Evolutionary conservation across 30 jellyfish, hydroid and myxozoan genomes (phyloP).

Genomic region (Aurelia sp.): DNA sequence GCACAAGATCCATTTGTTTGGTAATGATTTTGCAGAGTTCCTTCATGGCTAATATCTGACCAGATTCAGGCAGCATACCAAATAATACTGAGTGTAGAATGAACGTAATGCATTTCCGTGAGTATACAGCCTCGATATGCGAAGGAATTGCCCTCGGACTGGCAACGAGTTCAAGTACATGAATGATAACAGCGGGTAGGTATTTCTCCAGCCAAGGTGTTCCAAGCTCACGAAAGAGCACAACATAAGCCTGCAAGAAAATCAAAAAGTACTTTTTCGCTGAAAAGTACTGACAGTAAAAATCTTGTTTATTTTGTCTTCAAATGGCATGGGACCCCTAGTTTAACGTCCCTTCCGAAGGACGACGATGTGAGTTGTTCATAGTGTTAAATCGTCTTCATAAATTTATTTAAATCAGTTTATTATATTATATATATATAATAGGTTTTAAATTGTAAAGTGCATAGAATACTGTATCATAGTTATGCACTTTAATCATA

Average conservation of each 20-base stretch:
- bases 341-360: too few relatives aligned
- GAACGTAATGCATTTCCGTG: constrained; percentile 93
- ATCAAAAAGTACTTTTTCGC: neutral
- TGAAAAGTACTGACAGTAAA: neutral
- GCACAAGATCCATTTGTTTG: constrained; percentile 91
- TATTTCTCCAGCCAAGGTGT: constrained; percentile 88
- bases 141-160: constrained; percentile 93
- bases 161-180: constrained; percentile 92
- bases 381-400: too few relatives aligned
- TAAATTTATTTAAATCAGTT: too few relatives aligned
- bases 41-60: constrained; percentile 87
- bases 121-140: constrained; percentile 96
- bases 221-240: constrained; percentile 92
- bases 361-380: too few relatives aligned
- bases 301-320: too few relatives aligned
- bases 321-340: too few relatives aligned
- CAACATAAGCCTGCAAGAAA: constrained; percentile 90
- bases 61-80: constrained; percentile 93
- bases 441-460: too few relatives aligned
- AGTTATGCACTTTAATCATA: too few relatives aligned
- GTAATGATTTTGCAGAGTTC: constrained; percentile 89
- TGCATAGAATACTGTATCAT: too few relatives aligned
- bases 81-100: constrained; percentile 82
- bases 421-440: too few relatives aligned
- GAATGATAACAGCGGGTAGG: constrained; percentile 78